Base-by-base conservation (phyloP, 2,888 invertebrate species). In the Ligdia adustata region DNA sequence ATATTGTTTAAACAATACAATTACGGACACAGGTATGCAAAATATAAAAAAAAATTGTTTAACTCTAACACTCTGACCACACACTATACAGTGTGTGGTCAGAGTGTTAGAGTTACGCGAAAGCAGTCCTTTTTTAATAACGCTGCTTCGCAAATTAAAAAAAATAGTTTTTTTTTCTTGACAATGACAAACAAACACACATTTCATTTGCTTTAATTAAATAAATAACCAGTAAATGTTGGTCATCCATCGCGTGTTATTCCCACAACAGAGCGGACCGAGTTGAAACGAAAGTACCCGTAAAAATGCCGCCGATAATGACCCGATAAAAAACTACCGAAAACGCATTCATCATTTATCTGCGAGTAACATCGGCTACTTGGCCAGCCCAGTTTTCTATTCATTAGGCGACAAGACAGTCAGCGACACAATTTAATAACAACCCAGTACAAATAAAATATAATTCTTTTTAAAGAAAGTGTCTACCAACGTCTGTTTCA, bases 271-370 rank as follows among this genome's bases (percentile, higher is more conserved):
- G 29, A 24, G 32, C 9, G 9, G 3, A 11, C 31, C 20, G n/a
- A 11, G 34, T 20, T 12, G 32, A 57, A 64, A 69, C 65, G 67
- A 73, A 71, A 75, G 70, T 56, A 52, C 47, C 26, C 61, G 63
- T 57, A 60, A 61, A 64, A 69, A 72, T 72, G 66, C 75, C 69
- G 54, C 64, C 66, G 75, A 75, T 82, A 84, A 85, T 84, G 81
- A 74, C 67, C 61, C 54, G 65, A 75, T 80, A 80, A 79, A 75
- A 66, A 66, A 57, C 57, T 60, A 81, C 72, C 78, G 69, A 75
- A 76, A 79, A 77, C 73, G 79, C 81, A 82, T 86, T 81, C 79
- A 84, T 84, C 82, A 80, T 81, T 84, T 86, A 88, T 88, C 87
- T 67, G 52, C 44, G 42, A 56, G 48, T 68, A 60, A 70, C 79